Conservation (phyloP, 2,888 invertebrate genomes). For the Aleiodes testaceus region DNA sequence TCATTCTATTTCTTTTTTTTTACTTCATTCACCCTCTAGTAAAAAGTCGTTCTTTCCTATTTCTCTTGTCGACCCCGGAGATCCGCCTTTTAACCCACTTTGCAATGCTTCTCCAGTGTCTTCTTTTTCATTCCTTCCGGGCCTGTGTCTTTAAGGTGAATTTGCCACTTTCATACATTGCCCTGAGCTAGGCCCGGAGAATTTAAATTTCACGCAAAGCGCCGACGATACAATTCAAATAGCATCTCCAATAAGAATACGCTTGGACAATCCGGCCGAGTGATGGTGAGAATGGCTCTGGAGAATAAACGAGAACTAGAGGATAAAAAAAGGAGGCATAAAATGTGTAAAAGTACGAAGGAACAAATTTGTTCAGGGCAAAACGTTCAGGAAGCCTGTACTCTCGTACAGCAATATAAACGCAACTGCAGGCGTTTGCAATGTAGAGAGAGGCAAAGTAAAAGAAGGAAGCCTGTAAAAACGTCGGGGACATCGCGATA, state of each 20-base stretch:
- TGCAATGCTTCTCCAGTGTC: constrained; percentile 23
- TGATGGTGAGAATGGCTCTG: constrained; percentile 10
- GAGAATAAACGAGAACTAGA: constrained; percentile 11
- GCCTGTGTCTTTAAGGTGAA: constrained; percentile 18
- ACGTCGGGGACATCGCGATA: constrained; percentile 41
- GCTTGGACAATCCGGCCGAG: constrained; percentile 22
- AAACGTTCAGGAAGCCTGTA: constrained; percentile 35
- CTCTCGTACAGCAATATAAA: constrained; percentile 38
- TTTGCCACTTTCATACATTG: constrained; percentile 13
- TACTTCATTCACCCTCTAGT: constrained; percentile 36
- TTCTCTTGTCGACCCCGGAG: constrained; percentile 33
- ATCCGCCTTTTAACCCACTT: constrained; percentile 45
- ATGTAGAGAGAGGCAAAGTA: not conserved
- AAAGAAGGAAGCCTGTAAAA: constrained; percentile 41
- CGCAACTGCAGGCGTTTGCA: constrained; percentile 28
- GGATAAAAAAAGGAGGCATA: constrained; percentile 8
- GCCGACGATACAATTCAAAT: constrained; percentile 17
- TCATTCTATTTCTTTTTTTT: constrained; percentile 16
- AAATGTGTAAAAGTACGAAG: constrained; percentile 12
- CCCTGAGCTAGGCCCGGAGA: constrained; percentile 30
- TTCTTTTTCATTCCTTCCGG: constrained; percentile 3
- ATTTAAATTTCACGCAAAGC: constrained; percentile 34
- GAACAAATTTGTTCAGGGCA: constrained; percentile 19
- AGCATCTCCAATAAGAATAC: constrained; percentile 2
- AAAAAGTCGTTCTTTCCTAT: constrained; percentile 36